These are phyloP conservation scores for Saturnia pavonia DNA, from an alignment of 2,888 invertebrate species.

Conservation along the genomic window DNA sequence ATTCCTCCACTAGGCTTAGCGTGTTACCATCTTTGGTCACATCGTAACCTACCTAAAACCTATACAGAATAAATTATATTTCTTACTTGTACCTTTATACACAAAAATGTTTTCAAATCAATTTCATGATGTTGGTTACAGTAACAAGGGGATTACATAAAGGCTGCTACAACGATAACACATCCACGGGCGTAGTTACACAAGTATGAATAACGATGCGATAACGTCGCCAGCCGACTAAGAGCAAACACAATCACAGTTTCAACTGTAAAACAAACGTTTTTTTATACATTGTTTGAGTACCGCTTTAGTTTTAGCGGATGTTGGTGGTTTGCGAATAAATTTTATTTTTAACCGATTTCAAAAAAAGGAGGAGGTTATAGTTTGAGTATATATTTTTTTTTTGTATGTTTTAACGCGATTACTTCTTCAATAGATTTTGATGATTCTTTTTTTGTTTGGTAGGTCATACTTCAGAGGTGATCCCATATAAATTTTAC, in stretches of 20 bases:
- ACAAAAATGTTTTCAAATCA: constrained; percentile 16
- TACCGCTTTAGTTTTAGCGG: constrained; percentile 10
- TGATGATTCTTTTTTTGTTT: too few relatives aligned
- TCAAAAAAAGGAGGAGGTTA: too few relatives aligned
- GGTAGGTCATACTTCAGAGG: too few relatives aligned
- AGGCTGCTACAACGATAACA: constrained; percentile 30
- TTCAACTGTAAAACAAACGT: constrained; percentile 19
- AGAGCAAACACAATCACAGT: constrained; percentile 16
- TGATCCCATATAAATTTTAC: too few relatives aligned
- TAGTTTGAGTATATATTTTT: too few relatives aligned
- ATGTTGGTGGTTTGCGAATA: not conserved
- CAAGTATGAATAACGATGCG: constrained; percentile 33
- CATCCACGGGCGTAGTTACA: constrained; percentile 26
- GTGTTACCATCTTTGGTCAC: too few relatives aligned
- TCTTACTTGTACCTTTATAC: not conserved
- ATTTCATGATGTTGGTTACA: constrained; percentile 19
- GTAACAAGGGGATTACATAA: constrained; percentile 29
- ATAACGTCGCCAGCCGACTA: constrained; percentile 27
- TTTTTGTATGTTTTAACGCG: too few relatives aligned
- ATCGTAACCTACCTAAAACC: not conserved
- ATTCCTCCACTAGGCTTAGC: too few relatives aligned
- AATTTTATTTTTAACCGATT: not conserved
- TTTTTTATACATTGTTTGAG: constrained; percentile 9
- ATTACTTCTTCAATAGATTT: too few relatives aligned
- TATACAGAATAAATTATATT: not conserved